Conservation (phyloP, 2,797 vertebrate genomes). For the Coracias cyanogaster region DNA sequence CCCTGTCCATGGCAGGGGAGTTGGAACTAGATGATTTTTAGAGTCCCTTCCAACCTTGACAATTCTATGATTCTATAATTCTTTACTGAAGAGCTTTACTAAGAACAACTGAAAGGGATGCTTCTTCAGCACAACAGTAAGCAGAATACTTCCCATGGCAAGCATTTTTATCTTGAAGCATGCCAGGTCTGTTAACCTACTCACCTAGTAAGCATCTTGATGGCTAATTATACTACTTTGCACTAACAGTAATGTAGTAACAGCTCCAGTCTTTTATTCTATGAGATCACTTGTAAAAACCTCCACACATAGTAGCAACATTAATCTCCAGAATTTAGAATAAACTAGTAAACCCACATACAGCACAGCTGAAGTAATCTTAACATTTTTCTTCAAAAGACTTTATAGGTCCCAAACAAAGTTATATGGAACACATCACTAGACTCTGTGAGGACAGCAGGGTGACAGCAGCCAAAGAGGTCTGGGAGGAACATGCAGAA, state of each 20-base stretch:
- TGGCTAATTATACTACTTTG: not conserved
- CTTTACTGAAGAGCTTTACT: not conserved
- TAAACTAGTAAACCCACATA: not conserved
- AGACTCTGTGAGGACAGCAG: not conserved
- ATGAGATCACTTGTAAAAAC: not conserved
- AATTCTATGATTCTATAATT: not conserved
- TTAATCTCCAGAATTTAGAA: not conserved
- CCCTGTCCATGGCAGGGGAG: too few species aligned
- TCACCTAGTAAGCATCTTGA: not conserved
- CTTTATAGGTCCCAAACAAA: not conserved
- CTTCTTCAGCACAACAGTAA: not conserved
- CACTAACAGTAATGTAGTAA: not conserved
- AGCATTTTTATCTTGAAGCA: not conserved
- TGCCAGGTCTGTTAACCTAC: not conserved
- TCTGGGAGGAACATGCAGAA: rapidly evolving
- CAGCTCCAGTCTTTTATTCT: not conserved
- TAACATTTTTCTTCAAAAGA: not conserved
- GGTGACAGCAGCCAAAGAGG: not conserved
- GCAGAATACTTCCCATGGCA: not conserved
- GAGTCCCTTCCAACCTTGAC: too few species aligned
- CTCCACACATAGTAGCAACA: not conserved
- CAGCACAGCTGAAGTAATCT: not conserved
- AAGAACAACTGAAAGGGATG: not conserved
- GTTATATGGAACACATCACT: not conserved
- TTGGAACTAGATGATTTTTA: too few species aligned